phyloP scores from a whole-genome alignment of 2,888 invertebrate genomes.

The Drosophila longiperda region DNA sequence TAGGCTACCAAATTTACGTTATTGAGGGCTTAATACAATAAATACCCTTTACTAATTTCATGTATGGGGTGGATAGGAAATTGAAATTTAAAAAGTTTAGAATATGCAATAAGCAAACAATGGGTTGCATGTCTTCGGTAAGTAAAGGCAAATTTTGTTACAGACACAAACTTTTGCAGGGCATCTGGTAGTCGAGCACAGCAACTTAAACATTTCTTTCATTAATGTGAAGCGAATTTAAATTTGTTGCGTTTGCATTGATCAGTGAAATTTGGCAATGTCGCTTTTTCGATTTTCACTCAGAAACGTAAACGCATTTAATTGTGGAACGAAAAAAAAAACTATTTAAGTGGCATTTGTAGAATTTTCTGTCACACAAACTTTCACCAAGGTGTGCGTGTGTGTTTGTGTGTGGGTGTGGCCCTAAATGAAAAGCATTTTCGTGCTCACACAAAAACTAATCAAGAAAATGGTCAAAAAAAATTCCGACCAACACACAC shows the following conservation, averaged over 20 bases:
- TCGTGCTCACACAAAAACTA: conserved; percentile 44
- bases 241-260: conserved; percentile 41
- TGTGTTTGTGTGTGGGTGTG: conserved; percentile 39
- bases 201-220: background rate
- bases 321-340: conserved; percentile 35
- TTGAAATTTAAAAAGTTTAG: too few species aligned
- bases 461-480: conserved; percentile 51
- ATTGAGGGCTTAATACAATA: conserved; percentile 39
- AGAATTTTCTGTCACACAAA: conserved; percentile 45
- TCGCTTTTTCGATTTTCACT: conserved; percentile 39
- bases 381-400: conserved; percentile 44
- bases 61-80: background rate
- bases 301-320: conserved; percentile 48
- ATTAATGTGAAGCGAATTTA: conserved; percentile 56
- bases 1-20: conserved; percentile 59
- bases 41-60: background rate
- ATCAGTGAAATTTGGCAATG: conserved; percentile 56
- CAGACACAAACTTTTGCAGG: background rate
- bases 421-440: conserved; percentile 37
- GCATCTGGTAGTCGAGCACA: background rate
- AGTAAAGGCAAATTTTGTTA: too few species aligned
- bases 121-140: background rate
- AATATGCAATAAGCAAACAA: background rate
- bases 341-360: conserved; percentile 41
- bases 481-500: conserved; percentile 26